phyloP scores from a whole-genome alignment of 1,140 invertebrate genomes.

The Spodoptera litura region DNA sequence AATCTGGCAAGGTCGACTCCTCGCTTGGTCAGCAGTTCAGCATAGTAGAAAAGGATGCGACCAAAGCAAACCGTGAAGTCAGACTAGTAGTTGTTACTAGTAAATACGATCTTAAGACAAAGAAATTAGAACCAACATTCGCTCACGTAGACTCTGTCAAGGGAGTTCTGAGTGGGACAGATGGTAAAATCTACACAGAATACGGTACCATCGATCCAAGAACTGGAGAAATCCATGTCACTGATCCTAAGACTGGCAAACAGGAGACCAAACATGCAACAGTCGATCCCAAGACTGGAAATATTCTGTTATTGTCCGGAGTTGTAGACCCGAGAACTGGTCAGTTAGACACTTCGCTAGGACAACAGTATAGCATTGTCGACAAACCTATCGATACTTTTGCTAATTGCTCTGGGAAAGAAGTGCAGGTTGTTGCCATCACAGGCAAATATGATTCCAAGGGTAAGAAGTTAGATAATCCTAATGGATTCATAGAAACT shows the following conservation, averaged over 20 bases:
- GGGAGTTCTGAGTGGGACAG: constrained; percentile 86
- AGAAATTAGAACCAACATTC: constrained; percentile 86
- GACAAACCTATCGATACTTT: constrained; percentile 88
- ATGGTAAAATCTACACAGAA: constrained; percentile 87
- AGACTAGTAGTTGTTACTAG: constrained; percentile 87
- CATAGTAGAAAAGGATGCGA: constrained; percentile 86
- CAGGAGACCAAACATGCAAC: constrained; percentile 84
- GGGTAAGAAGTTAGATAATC: constrained; percentile 86
- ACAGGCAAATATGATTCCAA: constrained; percentile 87
- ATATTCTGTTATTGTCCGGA: constrained; percentile 86
- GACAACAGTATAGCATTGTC: constrained; percentile 87
- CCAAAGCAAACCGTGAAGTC: constrained; percentile 86
- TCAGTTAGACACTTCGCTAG: constrained; percentile 83
- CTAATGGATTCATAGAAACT: constrained; percentile 86
- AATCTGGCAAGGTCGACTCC: constrained; percentile 86
- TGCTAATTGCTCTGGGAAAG: constrained; percentile 84
- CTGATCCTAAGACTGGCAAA: constrained; percentile 86
- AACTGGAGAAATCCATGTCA: constrained; percentile 85
- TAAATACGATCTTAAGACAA: constrained; percentile 87
- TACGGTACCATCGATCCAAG: constrained; percentile 87
- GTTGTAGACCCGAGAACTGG: constrained; percentile 86
- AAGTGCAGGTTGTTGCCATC: constrained; percentile 86
- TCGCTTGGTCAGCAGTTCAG: constrained; percentile 86
- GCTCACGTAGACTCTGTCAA: constrained; percentile 86
- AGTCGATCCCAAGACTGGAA: constrained; percentile 87